Conservation (phyloP, 37 sponge, comb jelly and placozoan genomes). For the Geodia barretti region DNA sequence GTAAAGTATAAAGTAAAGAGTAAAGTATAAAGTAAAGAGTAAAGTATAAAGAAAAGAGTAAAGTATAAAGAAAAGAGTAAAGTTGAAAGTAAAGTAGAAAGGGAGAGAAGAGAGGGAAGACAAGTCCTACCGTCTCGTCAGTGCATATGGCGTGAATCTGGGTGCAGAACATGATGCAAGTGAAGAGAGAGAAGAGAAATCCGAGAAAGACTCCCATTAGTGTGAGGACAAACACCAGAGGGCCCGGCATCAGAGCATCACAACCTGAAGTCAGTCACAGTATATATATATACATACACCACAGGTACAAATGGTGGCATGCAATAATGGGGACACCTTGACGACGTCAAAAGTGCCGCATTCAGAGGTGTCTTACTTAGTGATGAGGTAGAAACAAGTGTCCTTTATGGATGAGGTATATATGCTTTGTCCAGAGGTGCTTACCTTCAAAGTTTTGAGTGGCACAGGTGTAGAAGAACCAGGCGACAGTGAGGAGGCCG, state of each 20-base stretch:
- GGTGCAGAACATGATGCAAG: constrained; percentile 96
- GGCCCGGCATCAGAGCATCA: constrained; percentile 80
- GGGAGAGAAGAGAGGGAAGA: background rate
- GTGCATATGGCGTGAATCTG: constrained; percentile 92
- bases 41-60: background rate
- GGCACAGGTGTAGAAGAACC: constrained; percentile 77
- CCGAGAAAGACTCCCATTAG: constrained; percentile 90
- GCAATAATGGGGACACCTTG: no score
- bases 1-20: no score
- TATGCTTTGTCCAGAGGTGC: no score
- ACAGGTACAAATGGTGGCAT: no score
- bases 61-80: no score
- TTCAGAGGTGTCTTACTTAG: no score
- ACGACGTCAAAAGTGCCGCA: no score
- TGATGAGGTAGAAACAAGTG: no score
- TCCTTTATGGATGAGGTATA: no score
- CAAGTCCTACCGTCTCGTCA: constrained; percentile 91
- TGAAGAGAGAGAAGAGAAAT: constrained; percentile 95
- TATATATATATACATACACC: no score
- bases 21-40: no score
- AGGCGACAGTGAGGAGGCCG: constrained; percentile 59
- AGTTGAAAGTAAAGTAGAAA: no score
- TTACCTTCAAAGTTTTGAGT: constrained; percentile 61
- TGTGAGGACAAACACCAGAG: constrained; percentile 84
- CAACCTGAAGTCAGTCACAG: constrained; percentile 62